Percentiles rank a stretch among this genome's conserved stretches.
These are phyloP conservation scores for Pyrochroa serraticornis DNA, from an alignment of 2,888 invertebrate species.

Conservation along the genomic window DNA sequence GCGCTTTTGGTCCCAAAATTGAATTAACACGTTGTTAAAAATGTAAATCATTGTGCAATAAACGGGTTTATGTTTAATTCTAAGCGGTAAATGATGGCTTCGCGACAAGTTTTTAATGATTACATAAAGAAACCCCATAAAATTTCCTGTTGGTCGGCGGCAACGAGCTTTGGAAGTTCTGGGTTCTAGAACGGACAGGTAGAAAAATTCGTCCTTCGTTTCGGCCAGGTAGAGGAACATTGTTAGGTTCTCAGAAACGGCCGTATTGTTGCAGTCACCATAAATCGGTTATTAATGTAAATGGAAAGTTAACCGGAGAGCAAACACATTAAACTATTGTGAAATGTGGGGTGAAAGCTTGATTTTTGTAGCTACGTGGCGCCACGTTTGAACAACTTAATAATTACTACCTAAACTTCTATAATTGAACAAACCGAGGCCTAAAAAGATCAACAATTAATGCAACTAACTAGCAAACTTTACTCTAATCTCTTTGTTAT, in stretches of 20 bases:
- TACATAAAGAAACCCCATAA: too few species aligned
- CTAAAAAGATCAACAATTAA: background rate
- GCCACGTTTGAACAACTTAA: conserved; percentile 4
- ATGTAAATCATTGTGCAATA: too few species aligned
- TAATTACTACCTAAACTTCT: background rate
- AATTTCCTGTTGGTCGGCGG: too few species aligned
- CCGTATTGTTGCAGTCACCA: conserved; percentile 6
- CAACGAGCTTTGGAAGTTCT: too few species aligned
- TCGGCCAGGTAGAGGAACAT: conserved; percentile 10
- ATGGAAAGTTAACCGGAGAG: conserved; percentile 20
- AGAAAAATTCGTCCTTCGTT: conserved; percentile 12
- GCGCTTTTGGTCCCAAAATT: too few species aligned
- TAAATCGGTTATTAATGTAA: conserved; percentile 24
- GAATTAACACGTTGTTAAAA: too few species aligned
- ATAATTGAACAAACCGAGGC: background rate
- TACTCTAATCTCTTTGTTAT: background rate
- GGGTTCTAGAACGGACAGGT: conserved; percentile 10
- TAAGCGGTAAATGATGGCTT: too few species aligned
- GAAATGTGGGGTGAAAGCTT: conserved; percentile 19
- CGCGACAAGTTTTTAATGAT: too few species aligned
- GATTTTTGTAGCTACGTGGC: conserved; percentile 13
- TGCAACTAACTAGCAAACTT: background rate
- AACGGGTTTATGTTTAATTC: too few species aligned
- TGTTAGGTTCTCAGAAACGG: conserved; percentile 6
- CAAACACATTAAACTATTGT: conserved; percentile 14